phyloP scores from a whole-genome alignment of 2,888 invertebrate genomes.

The Trachelus iudaicus region DNA sequence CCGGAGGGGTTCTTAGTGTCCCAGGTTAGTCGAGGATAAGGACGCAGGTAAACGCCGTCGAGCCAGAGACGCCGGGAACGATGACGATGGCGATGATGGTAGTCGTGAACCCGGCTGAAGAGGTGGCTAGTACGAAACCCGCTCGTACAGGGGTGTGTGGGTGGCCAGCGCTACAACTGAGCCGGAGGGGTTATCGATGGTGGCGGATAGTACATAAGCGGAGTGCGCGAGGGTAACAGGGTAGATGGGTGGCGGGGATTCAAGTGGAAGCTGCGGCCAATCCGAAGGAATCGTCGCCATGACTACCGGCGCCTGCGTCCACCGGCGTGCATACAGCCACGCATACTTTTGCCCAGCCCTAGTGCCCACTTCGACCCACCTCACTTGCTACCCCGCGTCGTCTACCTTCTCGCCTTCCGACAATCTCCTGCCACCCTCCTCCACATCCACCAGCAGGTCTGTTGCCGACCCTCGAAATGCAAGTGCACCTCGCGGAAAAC shows the following conservation, averaged over 20 bases:
- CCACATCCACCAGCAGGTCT: not conserved
- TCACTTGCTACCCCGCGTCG: slow-evolving; percentile 7
- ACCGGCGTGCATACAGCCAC: slow-evolving; percentile 22
- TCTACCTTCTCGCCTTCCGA: not conserved
- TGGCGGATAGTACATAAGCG: slow-evolving; percentile 48
- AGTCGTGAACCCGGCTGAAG: not conserved
- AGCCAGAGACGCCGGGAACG: not conserved
- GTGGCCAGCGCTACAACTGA: slow-evolving; percentile 22
- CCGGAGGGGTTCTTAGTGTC: not conserved
- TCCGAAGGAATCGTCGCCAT: slow-evolving; percentile 65
- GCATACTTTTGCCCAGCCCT: slow-evolving; percentile 15
- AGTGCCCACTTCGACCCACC: slow-evolving; percentile 24
- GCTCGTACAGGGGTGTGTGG: slow-evolving; percentile 26
- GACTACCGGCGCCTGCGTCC: slow-evolving; percentile 63
- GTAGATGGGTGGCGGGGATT: slow-evolving; percentile 48
- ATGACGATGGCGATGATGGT: not conserved
- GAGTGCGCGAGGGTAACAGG: slow-evolving; percentile 27
- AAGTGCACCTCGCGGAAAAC: slow-evolving; percentile 15
- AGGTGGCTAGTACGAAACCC: not conserved
- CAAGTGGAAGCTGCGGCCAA: slow-evolving; percentile 64
- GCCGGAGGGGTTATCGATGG: slow-evolving; percentile 57
- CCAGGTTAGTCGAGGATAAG: not conserved
- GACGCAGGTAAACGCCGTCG: not conserved
- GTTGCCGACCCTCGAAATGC: slow-evolving; percentile 6
- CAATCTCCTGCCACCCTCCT: not conserved